Evolutionary conservation across 2,797 vertebrate genomes (phyloP), one percentile per base, ranked within the genome.

Genomic region (Pangasius djambal): DNA sequence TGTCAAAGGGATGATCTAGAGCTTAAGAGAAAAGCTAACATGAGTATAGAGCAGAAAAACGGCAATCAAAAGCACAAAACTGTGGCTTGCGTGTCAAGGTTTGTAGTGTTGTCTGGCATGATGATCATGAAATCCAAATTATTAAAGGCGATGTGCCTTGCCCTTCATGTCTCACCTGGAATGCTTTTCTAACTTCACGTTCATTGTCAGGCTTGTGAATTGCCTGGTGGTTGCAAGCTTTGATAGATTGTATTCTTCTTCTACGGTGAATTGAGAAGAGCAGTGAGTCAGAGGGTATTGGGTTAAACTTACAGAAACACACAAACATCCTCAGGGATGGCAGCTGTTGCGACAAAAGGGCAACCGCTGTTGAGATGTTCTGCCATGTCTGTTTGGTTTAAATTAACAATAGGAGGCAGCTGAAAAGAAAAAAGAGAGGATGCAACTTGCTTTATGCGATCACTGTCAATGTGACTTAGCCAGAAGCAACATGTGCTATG

Each of bases 261-360:
- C 52, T 83, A 61, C 6, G 22, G 74, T 85, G 86, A 89, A 85
- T 67, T 69, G 87, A 88, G 59, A 87, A 48, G 85, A 83, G 86
- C 57, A 69, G 88, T 92, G 89, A 92, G 92, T 92, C 92, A 92
- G 85, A 88, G 86, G 91, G 88, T 88, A 89, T 91, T 91, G 86
- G 83, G 88, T 91, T 87, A 89, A 91, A 91, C 77, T 65, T 61
- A 57, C 74, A 48, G 61, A 86, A 83, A 74, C 72, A 91, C 83
- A 90, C 77, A 83, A 78, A 89, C 87, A 87, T 89, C 79, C 88
- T 72, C 85, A 34, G 82, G 88, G 86, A 12, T 87, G 90, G 90
- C 90, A 92, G 91, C 90, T 92, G 91, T 92, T 92, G 67, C 86
- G 74, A 91, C 88, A 91, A 85, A 89, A 91, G 79, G 85, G 87